Conservation (phyloP, 2,888 invertebrate genomes). For the Dicyrtoma fusca region DNA sequence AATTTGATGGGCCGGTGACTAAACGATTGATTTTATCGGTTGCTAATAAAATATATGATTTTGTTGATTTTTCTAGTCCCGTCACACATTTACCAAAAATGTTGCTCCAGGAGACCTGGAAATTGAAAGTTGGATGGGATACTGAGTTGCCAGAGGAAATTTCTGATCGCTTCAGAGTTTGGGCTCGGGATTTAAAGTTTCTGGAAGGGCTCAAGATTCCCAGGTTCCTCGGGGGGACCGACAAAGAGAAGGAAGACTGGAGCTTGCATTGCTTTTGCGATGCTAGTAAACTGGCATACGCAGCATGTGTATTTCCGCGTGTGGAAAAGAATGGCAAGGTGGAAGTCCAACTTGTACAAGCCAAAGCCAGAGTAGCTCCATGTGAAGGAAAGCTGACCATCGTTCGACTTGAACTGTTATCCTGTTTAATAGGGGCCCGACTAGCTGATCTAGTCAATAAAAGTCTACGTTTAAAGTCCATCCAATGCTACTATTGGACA, state of each 20-base stretch:
- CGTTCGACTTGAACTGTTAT: constrained; percentile 47
- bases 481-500: constrained; percentile 37
- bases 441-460: constrained; percentile 25
- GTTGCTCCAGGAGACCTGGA: constrained; percentile 41
- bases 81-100: constrained; percentile 34
- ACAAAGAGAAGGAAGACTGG: constrained; percentile 10
- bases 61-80: constrained; percentile 30
- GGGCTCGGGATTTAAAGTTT: neutral
- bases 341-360: constrained; percentile 53
- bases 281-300: constrained; percentile 56
- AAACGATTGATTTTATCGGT: constrained; percentile 39
- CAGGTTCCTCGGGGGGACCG: neutral
- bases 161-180: neutral
- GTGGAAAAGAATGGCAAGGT: constrained; percentile 40
- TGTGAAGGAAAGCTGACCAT: constrained; percentile 44
- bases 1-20: constrained; percentile 18
- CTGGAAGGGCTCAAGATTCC: constrained; percentile 21
- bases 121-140: constrained; percentile 39
- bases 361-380: constrained; percentile 57
- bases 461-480: constrained; percentile 6
- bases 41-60: constrained; percentile 38
- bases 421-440: constrained; percentile 43
- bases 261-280: constrained; percentile 57
- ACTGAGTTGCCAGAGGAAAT: constrained; percentile 29
- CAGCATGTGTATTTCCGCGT: constrained; percentile 54